A percentile compares a stretch with the other conserved stretches of the same genome.
Evolutionary conservation across 2,797 vertebrate species (phyloP).

Genomic region (Lutjanus argentimaculatus): DNA sequence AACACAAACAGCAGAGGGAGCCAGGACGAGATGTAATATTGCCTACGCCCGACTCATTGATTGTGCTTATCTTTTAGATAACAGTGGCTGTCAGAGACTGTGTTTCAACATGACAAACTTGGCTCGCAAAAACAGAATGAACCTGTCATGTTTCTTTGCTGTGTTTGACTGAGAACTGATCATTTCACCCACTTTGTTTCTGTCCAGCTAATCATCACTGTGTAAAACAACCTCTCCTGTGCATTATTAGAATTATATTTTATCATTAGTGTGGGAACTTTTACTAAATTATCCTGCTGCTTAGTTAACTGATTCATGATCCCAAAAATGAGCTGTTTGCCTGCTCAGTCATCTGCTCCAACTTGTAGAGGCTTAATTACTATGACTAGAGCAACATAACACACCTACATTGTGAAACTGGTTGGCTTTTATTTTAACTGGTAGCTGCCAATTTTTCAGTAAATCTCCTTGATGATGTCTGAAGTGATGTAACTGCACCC

Average conservation of each 20-base stretch:
- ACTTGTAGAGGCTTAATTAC: neutral
- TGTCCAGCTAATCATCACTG: neutral
- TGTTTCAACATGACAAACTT: neutral
- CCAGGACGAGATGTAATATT: fast-evolving
- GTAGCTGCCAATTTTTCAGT: neutral
- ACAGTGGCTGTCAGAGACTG: neutral
- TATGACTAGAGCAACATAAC: neutral
- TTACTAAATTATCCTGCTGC: neutral
- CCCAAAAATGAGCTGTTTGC: neutral
- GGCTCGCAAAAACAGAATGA: neutral
- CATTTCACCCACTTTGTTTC: neutral
- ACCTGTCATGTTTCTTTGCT: neutral
- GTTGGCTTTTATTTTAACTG: neutral
- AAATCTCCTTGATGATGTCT: neutral
- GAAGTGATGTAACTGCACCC: neutral
- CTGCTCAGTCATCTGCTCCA: neutral
- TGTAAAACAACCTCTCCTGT: neutral
- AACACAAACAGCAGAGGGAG: conserved; percentile 6
- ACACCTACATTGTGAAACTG: neutral
- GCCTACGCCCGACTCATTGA: neutral
- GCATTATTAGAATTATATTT: neutral
- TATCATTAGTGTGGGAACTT: neutral
- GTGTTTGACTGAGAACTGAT: neutral
- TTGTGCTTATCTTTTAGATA: conserved; percentile 41
- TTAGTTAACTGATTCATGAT: neutral